Base-by-base conservation (phyloP, 2,113 vertebrate genomes). In the Thymallus thymallus region DNA sequence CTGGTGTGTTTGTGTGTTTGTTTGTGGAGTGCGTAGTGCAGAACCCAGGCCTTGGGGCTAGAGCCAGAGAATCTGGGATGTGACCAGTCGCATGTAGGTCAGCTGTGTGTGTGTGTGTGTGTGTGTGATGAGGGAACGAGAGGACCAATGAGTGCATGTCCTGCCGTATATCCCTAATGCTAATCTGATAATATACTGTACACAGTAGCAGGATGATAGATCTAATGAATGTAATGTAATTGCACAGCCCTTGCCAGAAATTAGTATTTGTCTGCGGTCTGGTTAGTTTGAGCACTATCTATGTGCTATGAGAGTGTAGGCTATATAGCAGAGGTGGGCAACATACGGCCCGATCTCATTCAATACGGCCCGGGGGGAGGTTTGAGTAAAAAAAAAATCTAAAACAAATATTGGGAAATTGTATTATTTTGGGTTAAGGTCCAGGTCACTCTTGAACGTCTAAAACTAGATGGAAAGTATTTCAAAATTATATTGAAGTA, bases 51-150 rank as follows among this genome's bases (percentile, higher is more conserved):
- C 89, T 81, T 64, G 70, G 81, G 89, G 85, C 78, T 77, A 86
- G 67, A 72, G 82, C 84, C 72, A 30, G 80, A 75, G 58, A 84
- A 92, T 88, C 82, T 90, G 87, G 90, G 86, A 80, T 87, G 78
- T 6, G 70, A 82, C 85, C 88, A 91, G 84, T 89, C 82, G 83
- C 89, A 92, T 92, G 84, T 92, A 93, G 91, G 91, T 92, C 90
- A 88, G 74, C 85, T 55, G 51, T 55, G 51, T 55, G 51, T 55
- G 16, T 55, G 51, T 55, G 51, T 55, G 51, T 6, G 46, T 46
- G 45, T 46, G 45, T 46, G 45, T 46, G 45, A 20, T 55, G 51
- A 18, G 16, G 51, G 51, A 55, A 16, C 16, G 51, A 85, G 84
- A 75, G 85, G 78, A 80, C 72, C 72, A 84, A 84, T 41, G 35